Base-by-base conservation (phyloP, 2,797 vertebrate species). In the Chelmon rostratus region DNA sequence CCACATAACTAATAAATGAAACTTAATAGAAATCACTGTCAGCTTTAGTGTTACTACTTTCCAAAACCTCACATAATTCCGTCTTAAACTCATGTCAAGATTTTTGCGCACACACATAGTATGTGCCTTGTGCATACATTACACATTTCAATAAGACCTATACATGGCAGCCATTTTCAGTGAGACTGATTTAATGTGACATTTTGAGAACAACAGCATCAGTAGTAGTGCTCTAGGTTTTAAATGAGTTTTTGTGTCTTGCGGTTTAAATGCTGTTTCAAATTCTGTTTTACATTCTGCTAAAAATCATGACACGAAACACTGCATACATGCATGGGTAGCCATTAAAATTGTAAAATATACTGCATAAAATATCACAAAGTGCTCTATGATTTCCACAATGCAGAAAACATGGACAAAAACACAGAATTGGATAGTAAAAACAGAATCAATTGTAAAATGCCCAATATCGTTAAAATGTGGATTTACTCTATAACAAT, bases 121-220 rank as follows among this genome's bases (percentile, higher is more conserved):
- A 46, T 49, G 52, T 50, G 53, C 10, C 47, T 57, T 47, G 15
- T 28, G 19, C 58, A 73, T 53, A 54, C 46, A 69, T 68, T 49
- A 62, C 50, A 84, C 57, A 78, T 75, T 76, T 85, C 50, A 84
- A 54, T 64, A 62, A 31, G 57, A 72, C 62, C 71, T 73, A 66
- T 69, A 78, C 58, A 88, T 57, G 74, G 80, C 23, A 4, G 42
- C 64, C 25, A 66, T 66, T 68, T 73, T 54, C 59, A 70, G 35
- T 82, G 79, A 86, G 67, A 58, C 28, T 79, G 68, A 88, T 84
- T 77, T 71, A 82, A 70, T 82, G 69, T 91, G 86, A 88, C 85
- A 88, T 89, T 89, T 88, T 89, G 78, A 87, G 85, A 88, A 69
- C 80, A 83, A 67, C 68, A 18, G 42, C 31, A 9, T 84, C 62